Evolutionary conservation across 2,888 invertebrate genomes (phyloP).

Genomic region (Proisotoma minuta): DNA sequence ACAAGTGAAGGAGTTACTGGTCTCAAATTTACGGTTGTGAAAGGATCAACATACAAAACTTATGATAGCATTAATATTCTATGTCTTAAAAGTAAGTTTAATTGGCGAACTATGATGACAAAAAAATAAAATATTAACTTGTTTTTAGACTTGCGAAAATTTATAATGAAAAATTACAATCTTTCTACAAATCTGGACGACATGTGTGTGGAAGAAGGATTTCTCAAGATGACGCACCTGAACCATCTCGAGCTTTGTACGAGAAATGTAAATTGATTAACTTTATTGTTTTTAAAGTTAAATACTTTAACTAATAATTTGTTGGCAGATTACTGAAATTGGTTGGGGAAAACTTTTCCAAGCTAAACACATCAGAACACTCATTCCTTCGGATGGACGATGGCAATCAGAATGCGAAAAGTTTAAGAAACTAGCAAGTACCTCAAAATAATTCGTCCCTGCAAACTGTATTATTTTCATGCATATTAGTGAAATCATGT

Average conservation of each 20-base stretch:
- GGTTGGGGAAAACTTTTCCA: conserved; percentile 26
- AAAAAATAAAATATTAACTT: not conserved
- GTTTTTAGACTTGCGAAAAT: conserved; percentile 25
- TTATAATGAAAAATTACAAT: conserved; percentile 33
- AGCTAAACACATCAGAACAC: conserved; percentile 10
- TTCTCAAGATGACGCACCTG: conserved; percentile 19
- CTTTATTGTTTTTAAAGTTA: not conserved
- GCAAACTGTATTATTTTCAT: conserved; percentile 14
- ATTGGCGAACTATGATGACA: too few relatives aligned
- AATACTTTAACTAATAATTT: not conserved
- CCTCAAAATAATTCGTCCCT: not conserved
- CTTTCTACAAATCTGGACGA: conserved; percentile 27
- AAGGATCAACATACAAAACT: conserved; percentile 4
- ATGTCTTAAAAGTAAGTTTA: conserved; percentile 29
- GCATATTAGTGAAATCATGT: too few relatives aligned
- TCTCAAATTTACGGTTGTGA: conserved; percentile 15
- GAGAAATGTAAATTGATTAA: conserved; percentile 14
- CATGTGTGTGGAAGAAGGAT: conserved; percentile 26
- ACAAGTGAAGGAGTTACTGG: conserved; percentile 32
- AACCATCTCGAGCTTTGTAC: conserved; percentile 31
- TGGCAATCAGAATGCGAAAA: conserved; percentile 15
- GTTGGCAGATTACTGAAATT: conserved; percentile 22
- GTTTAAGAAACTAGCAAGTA: not conserved
- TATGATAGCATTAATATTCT: conserved; percentile 19
- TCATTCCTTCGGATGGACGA: conserved; percentile 28